Percentiles rank a stretch among this genome's conserved stretches.
These are phyloP conservation scores for human (Homo sapiens) DNA, from an alignment of 2,113 vertebrate species.

Conservation along the genomic window GRCh38 chr13:88937001-88937500, in stretches of 20 bases:
- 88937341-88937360: background rate
- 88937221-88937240: background rate
- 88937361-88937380: background rate
- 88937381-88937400: background rate
- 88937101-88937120: background rate
- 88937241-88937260: fast-evolving
- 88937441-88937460: background rate
- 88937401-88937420: background rate
- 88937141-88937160: background rate
- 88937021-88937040: background rate
- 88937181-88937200: background rate
- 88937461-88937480: background rate
- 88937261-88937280: background rate
- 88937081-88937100: background rate
- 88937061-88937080: background rate
- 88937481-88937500: background rate
- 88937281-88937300: background rate
- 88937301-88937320: background rate
- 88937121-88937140: background rate
- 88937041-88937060: background rate
- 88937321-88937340: background rate
- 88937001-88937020: background rate
- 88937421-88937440: background rate
- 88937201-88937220: background rate
- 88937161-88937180: background rate